Percentiles rank a stretch among this genome's conserved stretches.
phyloP scores from a whole-genome alignment of 2,888 invertebrate genomes.

The Cheilosia vulpina region DNA sequence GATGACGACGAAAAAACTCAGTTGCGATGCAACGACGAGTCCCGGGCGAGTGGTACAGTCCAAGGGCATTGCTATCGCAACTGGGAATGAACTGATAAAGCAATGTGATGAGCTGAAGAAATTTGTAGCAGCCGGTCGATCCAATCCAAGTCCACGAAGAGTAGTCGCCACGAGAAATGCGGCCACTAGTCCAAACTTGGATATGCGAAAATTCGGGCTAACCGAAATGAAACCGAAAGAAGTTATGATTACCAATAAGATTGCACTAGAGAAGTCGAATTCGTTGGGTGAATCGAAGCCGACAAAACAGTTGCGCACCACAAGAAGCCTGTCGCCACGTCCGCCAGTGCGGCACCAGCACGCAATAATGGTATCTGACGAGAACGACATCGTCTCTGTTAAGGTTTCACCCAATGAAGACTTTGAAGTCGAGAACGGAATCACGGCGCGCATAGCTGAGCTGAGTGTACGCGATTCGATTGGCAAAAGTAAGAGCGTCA shows the following conservation, averaged over 20 bases:
- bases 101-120: conserved; percentile 67
- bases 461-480: conserved; percentile 27
- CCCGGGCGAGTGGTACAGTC: conserved; percentile 71
- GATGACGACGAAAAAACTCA: conserved; percentile 60
- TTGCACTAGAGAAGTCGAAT: conserved; percentile 78
- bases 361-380: conserved; percentile 78
- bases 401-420: conserved; percentile 79
- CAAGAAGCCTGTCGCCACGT: conserved; percentile 79
- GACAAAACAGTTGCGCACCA: conserved; percentile 78
- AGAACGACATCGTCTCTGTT: conserved; percentile 78
- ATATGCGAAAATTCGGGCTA: conserved; percentile 82
- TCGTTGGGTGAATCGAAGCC: conserved; percentile 79
- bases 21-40: conserved; percentile 77
- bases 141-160: conserved; percentile 75
- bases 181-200: conserved; percentile 80
- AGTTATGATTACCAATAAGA: conserved; percentile 85
- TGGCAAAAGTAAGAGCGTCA: conserved; percentile 15
- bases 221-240: conserved; percentile 80
- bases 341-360: conserved; percentile 79
- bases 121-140: conserved; percentile 41
- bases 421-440: conserved; percentile 66
- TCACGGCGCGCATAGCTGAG: conserved; percentile 42
- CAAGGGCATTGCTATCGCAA: conserved; percentile 51
- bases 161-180: conserved; percentile 82
- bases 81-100: conserved; percentile 55